These are phyloP conservation scores for Periplaneta americana DNA, from an alignment of 1,140 invertebrate species.

Conservation along the genomic window DNA sequence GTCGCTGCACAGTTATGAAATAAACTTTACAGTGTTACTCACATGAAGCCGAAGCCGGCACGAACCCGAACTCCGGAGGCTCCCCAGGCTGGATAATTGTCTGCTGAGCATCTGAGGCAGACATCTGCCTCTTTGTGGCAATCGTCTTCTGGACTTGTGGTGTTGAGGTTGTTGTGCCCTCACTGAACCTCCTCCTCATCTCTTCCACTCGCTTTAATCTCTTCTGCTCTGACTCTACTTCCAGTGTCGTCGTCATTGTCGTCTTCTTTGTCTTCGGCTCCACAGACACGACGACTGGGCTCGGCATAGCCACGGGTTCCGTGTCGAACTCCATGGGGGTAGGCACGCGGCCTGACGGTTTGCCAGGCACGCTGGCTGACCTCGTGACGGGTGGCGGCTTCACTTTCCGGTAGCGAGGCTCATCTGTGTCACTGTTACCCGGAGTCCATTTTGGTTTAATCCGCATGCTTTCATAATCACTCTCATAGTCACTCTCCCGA, in stretches of 20 bases:
- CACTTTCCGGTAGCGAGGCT: conserved; percentile 53
- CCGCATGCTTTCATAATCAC: conserved; percentile 52
- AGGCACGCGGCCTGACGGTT: conserved; percentile 37
- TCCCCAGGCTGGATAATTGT: conserved; percentile 46
- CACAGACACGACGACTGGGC: background rate
- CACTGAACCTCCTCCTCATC: conserved; percentile 36
- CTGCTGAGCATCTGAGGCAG: conserved; percentile 22
- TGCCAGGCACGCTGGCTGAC: conserved; percentile 39
- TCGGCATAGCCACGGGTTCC: conserved; percentile 31
- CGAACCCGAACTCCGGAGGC: conserved; percentile 53
- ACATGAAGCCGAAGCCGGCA: conserved; percentile 33
- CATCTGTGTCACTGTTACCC: conserved; percentile 47
- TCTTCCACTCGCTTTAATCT: conserved; percentile 32
- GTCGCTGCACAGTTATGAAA: too few relatives aligned
- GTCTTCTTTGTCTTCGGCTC: conserved; percentile 25
- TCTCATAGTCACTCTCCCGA: conserved; percentile 65
- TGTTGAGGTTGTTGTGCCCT: conserved; percentile 17
- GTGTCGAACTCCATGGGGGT: conserved; percentile 56
- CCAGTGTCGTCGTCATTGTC: conserved; percentile 16
- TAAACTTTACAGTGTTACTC: conserved; percentile 21
- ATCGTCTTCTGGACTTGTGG: background rate
- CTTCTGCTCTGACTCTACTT: conserved; percentile 32
- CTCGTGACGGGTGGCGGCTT: conserved; percentile 37
- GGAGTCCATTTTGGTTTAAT: conserved; percentile 58
- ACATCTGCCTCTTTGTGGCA: conserved; percentile 26